Base-by-base conservation (phyloP, 2,797 vertebrate genomes). In the Gymnothorax reevesii region DNA sequence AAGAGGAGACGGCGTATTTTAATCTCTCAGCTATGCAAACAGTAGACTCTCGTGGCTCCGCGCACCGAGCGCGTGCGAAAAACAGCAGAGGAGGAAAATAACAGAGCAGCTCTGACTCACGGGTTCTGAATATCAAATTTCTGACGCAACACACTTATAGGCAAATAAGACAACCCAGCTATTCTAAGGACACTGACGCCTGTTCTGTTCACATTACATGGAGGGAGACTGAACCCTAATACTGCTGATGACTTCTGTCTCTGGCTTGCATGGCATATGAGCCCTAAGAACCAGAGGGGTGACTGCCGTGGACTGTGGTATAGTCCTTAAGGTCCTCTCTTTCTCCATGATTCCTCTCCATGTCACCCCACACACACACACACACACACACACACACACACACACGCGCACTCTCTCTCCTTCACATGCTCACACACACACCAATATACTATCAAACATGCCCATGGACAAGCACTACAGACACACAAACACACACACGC, bases 101-200 rank as follows among this genome's bases (percentile, higher is more conserved):
- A 73, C 25, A 13, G 27, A 13, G 27, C 33, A 4, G 49, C 75
- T 79, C 10, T 54, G 42, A 79, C 75, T 79, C 75, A 54, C 7
- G 9, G 49, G 75, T 52, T 27, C 22, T 54, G 75, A n/a, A 79
- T 54, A 54, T n/a, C 15, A n/a, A 52, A 55, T 79, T 55, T 52
- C 52, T 54, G 75, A 79, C 25, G 27, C 73, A 49, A 79, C 73
- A 13, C 73, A 49, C 75, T 79, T 54, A 54, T 54, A 79, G 75
- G 49, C 17, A 54, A 79, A 79, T 79, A 79, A 79, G 75, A 79
- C 75, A 54, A 79, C 75, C 75, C 1, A 20, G 22, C 55, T 79
- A 55, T 49, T 8, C 42, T 7, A 17, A 79, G 49, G 49, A 13
- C 75, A 22, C 55, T 79, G 75, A 79, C 12, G 42, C 55, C 33